These are phyloP conservation scores for Struthidea cinerea DNA, from an alignment of 2,113 vertebrate genomes.

Conservation along the genomic window DNA sequence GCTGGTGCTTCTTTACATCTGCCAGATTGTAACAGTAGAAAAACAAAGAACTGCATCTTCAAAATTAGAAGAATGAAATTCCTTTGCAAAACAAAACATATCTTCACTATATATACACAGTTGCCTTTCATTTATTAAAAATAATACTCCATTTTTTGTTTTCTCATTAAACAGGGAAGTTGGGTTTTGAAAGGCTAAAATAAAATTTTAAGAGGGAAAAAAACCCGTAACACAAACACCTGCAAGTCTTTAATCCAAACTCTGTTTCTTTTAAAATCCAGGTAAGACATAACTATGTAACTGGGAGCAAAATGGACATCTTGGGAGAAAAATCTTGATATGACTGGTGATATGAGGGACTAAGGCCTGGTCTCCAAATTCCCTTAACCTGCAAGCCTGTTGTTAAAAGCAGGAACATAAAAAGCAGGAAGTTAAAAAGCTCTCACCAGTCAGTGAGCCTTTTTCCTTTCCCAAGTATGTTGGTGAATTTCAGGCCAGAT, in stretches of 20 bases:
- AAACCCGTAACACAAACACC: accelerated
- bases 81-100: neutral
- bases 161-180: neutral
- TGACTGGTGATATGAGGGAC: neutral
- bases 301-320: neutral
- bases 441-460: neutral
- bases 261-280: neutral
- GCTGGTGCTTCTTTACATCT: neutral
- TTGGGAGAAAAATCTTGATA: neutral
- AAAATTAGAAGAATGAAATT: neutral
- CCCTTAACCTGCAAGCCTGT: neutral
- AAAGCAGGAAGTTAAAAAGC: neutral
- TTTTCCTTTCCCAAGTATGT: accelerated
- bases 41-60: neutral
- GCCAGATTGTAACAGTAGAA: neutral
- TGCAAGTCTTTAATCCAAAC: neutral
- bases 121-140: neutral
- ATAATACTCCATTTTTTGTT: neutral
- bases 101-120: neutral
- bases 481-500: neutral
- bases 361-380: neutral
- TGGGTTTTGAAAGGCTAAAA: neutral
- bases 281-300: neutral
- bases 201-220: neutral
- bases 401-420: neutral